Evolutionary conservation across 2,113 vertebrate genomes (phyloP).

Genomic region (Stegastes partitus): DNA sequence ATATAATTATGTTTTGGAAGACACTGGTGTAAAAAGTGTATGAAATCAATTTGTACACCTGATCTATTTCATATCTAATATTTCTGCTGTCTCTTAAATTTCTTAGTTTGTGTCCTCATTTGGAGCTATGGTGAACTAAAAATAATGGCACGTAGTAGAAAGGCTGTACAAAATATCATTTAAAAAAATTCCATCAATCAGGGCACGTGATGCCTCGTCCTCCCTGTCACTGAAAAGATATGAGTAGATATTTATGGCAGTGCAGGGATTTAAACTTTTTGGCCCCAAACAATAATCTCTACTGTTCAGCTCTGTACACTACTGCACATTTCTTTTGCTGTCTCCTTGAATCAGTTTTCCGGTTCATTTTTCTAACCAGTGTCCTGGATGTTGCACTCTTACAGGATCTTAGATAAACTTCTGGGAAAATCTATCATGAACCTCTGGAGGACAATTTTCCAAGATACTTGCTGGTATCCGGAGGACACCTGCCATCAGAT

Average conservation of each 20-base stretch:
- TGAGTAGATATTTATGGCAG: background rate
- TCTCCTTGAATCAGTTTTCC: slow-evolving; percentile 23
- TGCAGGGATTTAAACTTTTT: background rate
- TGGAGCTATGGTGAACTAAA: background rate
- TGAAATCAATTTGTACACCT: background rate
- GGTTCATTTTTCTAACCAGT: slow-evolving; percentile 2
- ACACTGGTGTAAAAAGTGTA: slow-evolving; percentile 20
- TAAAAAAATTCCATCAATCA: background rate
- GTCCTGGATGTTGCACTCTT: background rate
- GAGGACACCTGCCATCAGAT: background rate
- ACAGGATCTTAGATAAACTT: background rate
- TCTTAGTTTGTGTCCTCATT: background rate
- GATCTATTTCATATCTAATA: background rate
- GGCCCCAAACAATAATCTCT: background rate
- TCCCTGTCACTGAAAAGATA: background rate
- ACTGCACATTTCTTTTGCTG: background rate
- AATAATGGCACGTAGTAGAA: background rate
- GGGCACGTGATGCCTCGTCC: background rate
- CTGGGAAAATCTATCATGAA: slow-evolving; percentile 10
- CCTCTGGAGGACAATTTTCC: slow-evolving; percentile 13
- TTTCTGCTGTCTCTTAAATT: background rate
- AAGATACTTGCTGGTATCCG: slow-evolving; percentile 9
- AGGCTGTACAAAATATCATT: background rate
- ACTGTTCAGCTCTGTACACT: background rate
- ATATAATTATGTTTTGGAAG: slow-evolving; percentile 44